Conservation (phyloP, 2,113 vertebrate species). For the Phodopus roborovskii region DNA sequence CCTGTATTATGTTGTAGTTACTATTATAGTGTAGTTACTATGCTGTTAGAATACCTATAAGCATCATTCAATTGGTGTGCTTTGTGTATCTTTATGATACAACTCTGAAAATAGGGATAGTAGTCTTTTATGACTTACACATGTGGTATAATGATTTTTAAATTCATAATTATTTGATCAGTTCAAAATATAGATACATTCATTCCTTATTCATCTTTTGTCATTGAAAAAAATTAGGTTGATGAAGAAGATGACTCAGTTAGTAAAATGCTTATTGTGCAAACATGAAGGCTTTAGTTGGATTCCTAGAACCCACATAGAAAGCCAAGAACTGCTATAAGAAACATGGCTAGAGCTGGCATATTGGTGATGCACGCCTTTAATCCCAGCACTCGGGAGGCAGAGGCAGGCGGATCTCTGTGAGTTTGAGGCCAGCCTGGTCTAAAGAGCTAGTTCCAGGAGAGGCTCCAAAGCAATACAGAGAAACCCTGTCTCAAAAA, state of each 20-base stretch:
- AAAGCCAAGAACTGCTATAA: background rate
- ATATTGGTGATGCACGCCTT: too few species aligned
- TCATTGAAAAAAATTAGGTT: background rate
- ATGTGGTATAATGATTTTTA: background rate
- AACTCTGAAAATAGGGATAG: background rate
- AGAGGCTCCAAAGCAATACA: too few species aligned
- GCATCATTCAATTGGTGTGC: background rate
- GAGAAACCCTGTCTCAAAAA: too few species aligned
- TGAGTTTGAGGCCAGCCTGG: too few species aligned
- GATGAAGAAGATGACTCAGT: background rate
- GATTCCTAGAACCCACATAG: background rate
- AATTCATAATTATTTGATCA: conserved; percentile 36
- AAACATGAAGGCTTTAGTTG: background rate
- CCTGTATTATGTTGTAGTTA: background rate
- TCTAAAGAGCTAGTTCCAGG: too few species aligned
- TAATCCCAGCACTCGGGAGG: too few species aligned
- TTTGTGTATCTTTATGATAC: background rate
- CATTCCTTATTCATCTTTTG: background rate
- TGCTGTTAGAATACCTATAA: background rate
- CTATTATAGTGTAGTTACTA: background rate
- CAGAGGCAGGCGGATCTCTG: too few species aligned
- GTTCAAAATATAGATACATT: conserved; percentile 22
- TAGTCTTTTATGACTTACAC: background rate
- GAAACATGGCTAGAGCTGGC: background rate
- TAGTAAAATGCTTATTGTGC: too few species aligned